Percentiles rank a stretch among this genome's conserved stretches.
phyloP scores from a whole-genome alignment of 2,888 invertebrate genomes.

The Bhutanitis thaidina region DNA sequence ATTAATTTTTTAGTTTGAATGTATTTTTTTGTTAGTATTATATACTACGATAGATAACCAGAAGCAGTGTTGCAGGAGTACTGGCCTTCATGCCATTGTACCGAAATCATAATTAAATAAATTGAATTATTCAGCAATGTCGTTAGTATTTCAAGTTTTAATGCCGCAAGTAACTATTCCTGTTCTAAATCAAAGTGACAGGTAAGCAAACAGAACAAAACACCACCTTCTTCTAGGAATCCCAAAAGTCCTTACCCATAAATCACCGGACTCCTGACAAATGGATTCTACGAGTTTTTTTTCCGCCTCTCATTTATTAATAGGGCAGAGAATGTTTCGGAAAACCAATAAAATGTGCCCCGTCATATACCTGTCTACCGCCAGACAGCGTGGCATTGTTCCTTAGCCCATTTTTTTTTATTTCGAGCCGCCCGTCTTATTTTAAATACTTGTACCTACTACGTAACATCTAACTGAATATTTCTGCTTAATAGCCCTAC shows the following conservation, averaged over 20 bases:
- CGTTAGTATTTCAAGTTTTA: slow-evolving; percentile 3
- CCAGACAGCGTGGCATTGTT: slow-evolving; percentile 78
- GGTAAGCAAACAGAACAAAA: slow-evolving; percentile 79
- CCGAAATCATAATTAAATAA: not conserved
- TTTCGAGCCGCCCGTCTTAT: slow-evolving; percentile 40
- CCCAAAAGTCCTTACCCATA: slow-evolving; percentile 70
- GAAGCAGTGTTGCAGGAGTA: no score
- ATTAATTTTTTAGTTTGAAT: no score
- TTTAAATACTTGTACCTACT: slow-evolving; percentile 34
- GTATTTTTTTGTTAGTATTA: no score
- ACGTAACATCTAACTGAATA: slow-evolving; percentile 34
- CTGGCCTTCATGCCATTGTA: no score
- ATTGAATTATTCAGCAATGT: not conserved
- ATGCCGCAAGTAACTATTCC: slow-evolving; percentile 31
- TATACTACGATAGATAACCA: no score
- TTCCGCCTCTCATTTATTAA: slow-evolving; percentile 77
- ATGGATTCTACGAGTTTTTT: slow-evolving; percentile 77
- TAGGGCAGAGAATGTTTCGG: slow-evolving; percentile 77
- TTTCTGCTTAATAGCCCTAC: slow-evolving; percentile 32
- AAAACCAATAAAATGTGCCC: slow-evolving; percentile 80
- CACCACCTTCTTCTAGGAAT: slow-evolving; percentile 72
- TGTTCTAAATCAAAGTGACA: slow-evolving; percentile 75
- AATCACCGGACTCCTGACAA: slow-evolving; percentile 76
- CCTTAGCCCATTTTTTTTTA: slow-evolving; percentile 45
- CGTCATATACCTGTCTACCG: slow-evolving; percentile 77